These are phyloP conservation scores for Drosophila tsacasi DNA, from an alignment of 1,140 invertebrate species.

Conservation along the genomic window DNA sequence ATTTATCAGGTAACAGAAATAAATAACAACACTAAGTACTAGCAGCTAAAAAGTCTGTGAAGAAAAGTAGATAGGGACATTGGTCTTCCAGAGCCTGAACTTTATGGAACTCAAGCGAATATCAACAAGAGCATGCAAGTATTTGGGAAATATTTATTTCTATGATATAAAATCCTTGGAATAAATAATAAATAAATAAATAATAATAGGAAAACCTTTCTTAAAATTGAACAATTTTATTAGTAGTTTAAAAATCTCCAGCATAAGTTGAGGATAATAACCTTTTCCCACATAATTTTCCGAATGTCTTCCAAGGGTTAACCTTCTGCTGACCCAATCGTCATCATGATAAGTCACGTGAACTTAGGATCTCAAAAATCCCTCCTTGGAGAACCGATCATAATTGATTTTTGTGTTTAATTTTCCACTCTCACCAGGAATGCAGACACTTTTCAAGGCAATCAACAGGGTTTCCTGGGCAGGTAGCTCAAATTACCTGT, in stretches of 20 bases:
- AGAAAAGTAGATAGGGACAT: background rate
- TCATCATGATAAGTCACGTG: background rate
- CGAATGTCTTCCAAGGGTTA: background rate
- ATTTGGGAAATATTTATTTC: background rate
- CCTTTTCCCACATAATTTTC: background rate
- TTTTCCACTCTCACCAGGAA: conserved; percentile 16
- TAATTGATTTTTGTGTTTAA: conserved; percentile 28
- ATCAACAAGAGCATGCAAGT: background rate
- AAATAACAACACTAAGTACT: too few relatives aligned
- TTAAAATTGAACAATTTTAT: background rate
- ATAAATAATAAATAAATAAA: background rate
- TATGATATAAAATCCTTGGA: background rate
- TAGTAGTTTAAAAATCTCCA: background rate
- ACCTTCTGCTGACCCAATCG: background rate
- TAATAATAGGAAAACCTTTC: background rate
- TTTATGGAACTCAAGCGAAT: background rate
- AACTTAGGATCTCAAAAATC: background rate
- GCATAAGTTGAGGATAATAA: too few relatives aligned
- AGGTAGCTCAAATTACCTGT: conserved; percentile 42
- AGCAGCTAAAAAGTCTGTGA: background rate
- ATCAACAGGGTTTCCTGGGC: conserved; percentile 19
- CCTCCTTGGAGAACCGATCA: conserved; percentile 1
- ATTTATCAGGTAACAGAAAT: background rate
- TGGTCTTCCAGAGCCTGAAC: background rate
- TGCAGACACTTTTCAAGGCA: background rate